A percentile compares a stretch with the other conserved stretches of the same genome.
These are phyloP conservation scores for Fulmarus glacialis DNA, from an alignment of 2,113 vertebrate species.

Conservation along the genomic window DNA sequence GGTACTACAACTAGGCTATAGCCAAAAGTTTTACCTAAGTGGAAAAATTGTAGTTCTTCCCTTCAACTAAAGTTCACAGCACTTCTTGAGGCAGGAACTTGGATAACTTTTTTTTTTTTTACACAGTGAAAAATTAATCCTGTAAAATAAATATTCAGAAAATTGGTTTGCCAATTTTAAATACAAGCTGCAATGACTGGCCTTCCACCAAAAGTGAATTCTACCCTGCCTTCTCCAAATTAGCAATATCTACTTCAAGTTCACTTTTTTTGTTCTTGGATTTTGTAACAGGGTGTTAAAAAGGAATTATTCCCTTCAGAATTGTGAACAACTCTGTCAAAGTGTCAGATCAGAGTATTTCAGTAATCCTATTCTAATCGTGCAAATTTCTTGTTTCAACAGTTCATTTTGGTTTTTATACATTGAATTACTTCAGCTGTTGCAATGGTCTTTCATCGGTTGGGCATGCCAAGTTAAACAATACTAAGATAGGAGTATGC, in stretches of 20 bases:
- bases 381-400: background rate
- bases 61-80: background rate
- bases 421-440: background rate
- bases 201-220: background rate
- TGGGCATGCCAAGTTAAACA: background rate
- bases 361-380: background rate
- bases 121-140: background rate
- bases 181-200: background rate
- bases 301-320: background rate
- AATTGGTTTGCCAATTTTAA: background rate
- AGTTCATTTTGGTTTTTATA: background rate
- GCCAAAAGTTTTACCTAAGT: background rate
- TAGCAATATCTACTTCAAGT: background rate
- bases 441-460: background rate
- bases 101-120: background rate
- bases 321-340: background rate
- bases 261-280: background rate
- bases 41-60: background rate
- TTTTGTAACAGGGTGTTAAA: background rate
- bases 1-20: background rate
- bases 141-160: background rate
- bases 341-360: background rate
- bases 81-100: background rate
- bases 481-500: background rate
- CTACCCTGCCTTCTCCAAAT: background rate